Conservation (phyloP, 1,140 invertebrate genomes). For the Alviniconcha marisindica region DNA sequence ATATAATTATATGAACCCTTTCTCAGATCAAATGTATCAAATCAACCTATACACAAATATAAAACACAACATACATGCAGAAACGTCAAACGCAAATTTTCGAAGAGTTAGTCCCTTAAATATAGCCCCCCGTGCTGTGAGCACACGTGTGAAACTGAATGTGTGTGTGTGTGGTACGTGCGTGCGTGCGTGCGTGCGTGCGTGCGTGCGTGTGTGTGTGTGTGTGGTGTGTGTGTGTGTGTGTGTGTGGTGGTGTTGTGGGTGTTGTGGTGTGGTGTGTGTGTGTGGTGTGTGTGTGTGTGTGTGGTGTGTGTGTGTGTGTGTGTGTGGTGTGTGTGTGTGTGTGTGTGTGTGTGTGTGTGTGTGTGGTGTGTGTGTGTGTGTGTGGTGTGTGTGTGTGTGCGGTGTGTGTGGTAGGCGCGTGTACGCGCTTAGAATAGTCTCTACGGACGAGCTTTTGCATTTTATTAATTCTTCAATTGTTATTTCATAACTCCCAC, state of each 20-base stretch:
- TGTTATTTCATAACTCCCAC: too few species aligned
- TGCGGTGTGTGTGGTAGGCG: constrained; percentile 27
- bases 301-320: not conserved
- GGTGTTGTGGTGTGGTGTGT: not conserved
- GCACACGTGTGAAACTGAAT: too few species aligned
- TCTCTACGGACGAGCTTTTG: not conserved
- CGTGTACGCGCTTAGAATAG: too few species aligned
- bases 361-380: constrained; percentile 13
- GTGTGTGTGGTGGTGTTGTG: not conserved
- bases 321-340: too few species aligned
- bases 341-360: constrained; percentile 15
- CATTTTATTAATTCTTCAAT: too few species aligned
- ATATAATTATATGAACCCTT: too few species aligned
- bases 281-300: not conserved
- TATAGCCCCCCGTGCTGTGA: too few species aligned
- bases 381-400: constrained; percentile 25
- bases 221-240: constrained; percentile 6
- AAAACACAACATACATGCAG: too few species aligned
- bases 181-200: constrained; percentile 3
- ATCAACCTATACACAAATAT: too few species aligned
- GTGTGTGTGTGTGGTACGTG: not conserved
- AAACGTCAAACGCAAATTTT: too few species aligned
- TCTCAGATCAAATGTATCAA: too few species aligned
- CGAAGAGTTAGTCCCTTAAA: too few species aligned
- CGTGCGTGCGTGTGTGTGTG: not conserved